Evolutionary conservation across 2,113 vertebrate species (phyloP).

Genomic region (Dolichotis patagonum): DNA sequence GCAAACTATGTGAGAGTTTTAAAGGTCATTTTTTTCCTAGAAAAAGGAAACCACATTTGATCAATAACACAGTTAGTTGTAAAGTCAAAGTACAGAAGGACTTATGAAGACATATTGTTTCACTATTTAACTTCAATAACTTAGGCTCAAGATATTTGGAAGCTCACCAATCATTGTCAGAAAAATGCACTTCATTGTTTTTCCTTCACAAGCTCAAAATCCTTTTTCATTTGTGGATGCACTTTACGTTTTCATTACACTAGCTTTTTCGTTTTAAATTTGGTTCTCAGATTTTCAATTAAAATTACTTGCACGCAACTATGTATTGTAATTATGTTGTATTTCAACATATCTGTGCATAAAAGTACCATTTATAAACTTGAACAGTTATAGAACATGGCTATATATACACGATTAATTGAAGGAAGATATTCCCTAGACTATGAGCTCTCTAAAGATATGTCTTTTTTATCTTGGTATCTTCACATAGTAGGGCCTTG

Average conservation of each 20-base stretch:
- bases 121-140: constrained; percentile 74
- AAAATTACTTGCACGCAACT: constrained; percentile 44
- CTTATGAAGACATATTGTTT: constrained; percentile 76
- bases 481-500: not conserved
- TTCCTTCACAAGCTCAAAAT: constrained; percentile 23
- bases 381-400: not conserved
- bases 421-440: not conserved
- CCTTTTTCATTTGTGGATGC: constrained; percentile 61
- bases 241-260: constrained; percentile 56
- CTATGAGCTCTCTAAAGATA: not conserved
- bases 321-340: not conserved
- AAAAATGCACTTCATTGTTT: constrained; percentile 48
- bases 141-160: constrained; percentile 60
- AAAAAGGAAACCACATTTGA: constrained; percentile 66
- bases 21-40: constrained; percentile 34
- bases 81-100: constrained; percentile 56
- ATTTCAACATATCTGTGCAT: not conserved
- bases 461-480: not conserved
- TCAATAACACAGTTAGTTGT: constrained; percentile 74
- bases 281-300: constrained; percentile 19
- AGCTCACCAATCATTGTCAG: constrained; percentile 76
- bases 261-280: not conserved
- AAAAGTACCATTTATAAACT: not conserved
- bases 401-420: not conserved
- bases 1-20: constrained; percentile 62